Evolutionary conservation across 2,797 vertebrate genomes (phyloP).

Genomic region (Pristis pectinata): DNA sequence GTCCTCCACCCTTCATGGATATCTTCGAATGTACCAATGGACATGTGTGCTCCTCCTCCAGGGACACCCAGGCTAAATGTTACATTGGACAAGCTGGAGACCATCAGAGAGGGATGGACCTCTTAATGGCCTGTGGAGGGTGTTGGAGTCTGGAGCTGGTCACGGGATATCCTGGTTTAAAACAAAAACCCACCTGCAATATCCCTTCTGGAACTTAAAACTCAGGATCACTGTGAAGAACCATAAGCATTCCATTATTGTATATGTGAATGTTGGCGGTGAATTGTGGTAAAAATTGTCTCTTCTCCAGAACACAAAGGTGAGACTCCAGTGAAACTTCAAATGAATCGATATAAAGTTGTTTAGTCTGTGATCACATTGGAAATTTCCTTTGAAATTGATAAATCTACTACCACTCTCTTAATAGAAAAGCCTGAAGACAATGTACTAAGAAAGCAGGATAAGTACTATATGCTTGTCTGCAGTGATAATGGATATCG

Average conservation of each 20-base stretch:
- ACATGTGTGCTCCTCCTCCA: too few relatives aligned
- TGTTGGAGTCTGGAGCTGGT: too few relatives aligned
- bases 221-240: background rate
- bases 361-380: background rate
- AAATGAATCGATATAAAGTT: background rate
- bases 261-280: background rate
- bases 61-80: too few relatives aligned
- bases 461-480: background rate
- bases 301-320: background rate
- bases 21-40: too few relatives aligned
- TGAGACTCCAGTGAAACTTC: background rate
- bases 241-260: background rate
- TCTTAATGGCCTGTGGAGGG: too few relatives aligned
- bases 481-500: background rate
- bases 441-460: background rate
- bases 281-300: background rate
- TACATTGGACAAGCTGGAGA: too few relatives aligned
- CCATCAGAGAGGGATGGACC: too few relatives aligned
- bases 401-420: background rate
- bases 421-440: too few relatives aligned
- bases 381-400: background rate
- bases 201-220: background rate
- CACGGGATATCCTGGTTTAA: too few relatives aligned
- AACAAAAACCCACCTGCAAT: background rate
- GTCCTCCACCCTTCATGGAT: too few relatives aligned